Percentiles rank a stretch among this genome's conserved stretches.
phyloP scores from a whole-genome alignment of 2,888 invertebrate species.

The Ametastegia equiseti region DNA sequence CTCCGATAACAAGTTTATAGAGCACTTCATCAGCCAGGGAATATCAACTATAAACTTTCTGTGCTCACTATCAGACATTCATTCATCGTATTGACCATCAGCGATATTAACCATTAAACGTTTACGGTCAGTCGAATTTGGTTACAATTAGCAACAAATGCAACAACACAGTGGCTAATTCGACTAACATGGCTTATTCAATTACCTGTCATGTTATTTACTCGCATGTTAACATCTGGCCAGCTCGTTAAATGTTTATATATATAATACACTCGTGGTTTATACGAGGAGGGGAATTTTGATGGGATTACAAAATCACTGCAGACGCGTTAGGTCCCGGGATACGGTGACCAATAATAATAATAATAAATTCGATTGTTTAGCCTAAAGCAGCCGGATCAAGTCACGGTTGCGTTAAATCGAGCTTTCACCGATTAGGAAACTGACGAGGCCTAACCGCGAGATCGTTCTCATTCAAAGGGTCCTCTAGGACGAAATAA shows the following conservation, averaged over 20 bases:
- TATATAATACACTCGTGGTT: too few species aligned
- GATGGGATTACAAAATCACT: neutral
- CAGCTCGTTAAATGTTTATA: neutral
- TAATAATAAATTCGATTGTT: neutral
- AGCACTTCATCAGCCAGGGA: neutral
- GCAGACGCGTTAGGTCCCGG: neutral
- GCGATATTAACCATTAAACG: neutral
- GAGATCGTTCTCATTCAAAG: conserved; percentile 21
- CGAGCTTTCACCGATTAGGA: conserved; percentile 11
- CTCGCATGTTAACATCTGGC: neutral
- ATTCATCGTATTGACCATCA: neutral
- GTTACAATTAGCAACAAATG: neutral
- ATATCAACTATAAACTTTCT: neutral
- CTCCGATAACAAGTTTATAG: neutral
- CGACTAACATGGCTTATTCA: neutral
- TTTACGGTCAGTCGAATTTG: neutral
- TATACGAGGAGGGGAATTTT: neutral
- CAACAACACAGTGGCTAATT: neutral
- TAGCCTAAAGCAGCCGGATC: neutral
- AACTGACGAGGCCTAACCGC: conserved; percentile 22
- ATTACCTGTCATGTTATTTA: neutral
- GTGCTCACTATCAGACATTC: neutral
- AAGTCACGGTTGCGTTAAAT: conserved; percentile 10
- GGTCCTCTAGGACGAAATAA: neutral
- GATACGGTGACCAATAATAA: neutral